These are phyloP conservation scores for Morpho helenor DNA, from an alignment of 2,888 invertebrate species.

Conservation along the genomic window DNA sequence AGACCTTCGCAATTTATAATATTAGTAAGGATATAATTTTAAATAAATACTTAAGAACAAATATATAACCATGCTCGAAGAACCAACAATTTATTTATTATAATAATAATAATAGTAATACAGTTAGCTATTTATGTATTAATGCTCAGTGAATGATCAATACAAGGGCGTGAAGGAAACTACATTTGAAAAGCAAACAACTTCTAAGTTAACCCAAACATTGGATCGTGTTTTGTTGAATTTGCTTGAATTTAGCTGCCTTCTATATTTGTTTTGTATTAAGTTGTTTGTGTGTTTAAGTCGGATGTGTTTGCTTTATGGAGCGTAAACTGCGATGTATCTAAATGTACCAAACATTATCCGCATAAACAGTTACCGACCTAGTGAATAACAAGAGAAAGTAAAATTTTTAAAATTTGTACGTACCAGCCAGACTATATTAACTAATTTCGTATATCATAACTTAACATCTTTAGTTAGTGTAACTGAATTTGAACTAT, in stretches of 20 bases:
- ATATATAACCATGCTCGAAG: too few species aligned
- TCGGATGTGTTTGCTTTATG: conserved; percentile 49
- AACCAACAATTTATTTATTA: too few species aligned
- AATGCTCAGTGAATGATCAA: conserved; percentile 26
- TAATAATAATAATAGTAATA: too few species aligned
- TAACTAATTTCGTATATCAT: too few species aligned
- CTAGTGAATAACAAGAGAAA: conserved; percentile 2
- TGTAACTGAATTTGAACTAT: too few species aligned
- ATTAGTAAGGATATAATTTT: too few species aligned
- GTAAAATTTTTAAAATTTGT: neutral
- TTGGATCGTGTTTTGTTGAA: conserved; percentile 37
- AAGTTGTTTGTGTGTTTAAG: conserved; percentile 36
- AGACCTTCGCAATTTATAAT: too few species aligned
- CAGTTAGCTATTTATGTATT: conserved; percentile 2
- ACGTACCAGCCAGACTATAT: too few species aligned
- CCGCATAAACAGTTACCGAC: neutral
- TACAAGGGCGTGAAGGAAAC: conserved; percentile 34
- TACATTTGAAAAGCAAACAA: conserved; percentile 47
- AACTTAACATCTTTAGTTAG: too few species aligned
- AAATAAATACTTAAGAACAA: too few species aligned
- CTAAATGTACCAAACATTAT: conserved; percentile 33
- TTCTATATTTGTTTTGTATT: conserved; percentile 45
- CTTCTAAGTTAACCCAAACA: conserved; percentile 40
- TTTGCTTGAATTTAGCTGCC: conserved; percentile 41
- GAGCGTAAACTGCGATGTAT: conserved; percentile 53